phyloP scores from a whole-genome alignment of 2,113 vertebrate genomes.

The Odontophorus gujanensis region DNA sequence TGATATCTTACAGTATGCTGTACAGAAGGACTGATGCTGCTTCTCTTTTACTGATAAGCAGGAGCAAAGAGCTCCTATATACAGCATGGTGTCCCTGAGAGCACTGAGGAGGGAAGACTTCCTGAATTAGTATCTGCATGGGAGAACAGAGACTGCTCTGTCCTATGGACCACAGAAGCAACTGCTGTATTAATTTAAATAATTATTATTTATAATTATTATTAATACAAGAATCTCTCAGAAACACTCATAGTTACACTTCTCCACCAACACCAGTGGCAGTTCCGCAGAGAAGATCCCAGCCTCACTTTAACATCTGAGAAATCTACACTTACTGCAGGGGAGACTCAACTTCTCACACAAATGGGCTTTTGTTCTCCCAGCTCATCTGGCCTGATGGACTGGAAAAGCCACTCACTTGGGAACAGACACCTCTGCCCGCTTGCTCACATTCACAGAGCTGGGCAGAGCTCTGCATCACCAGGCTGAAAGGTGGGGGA shows the following conservation, averaged over 20 bases:
- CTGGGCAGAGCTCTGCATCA: neutral
- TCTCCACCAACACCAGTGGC: rapidly evolving
- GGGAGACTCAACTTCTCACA: neutral
- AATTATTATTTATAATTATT: neutral
- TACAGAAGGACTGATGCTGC: neutral
- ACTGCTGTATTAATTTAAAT: rapidly evolving
- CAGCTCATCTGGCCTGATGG: conserved; percentile 1
- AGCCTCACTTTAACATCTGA: neutral
- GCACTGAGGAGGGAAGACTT: neutral
- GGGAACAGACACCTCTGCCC: neutral
- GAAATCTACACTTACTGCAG: neutral
- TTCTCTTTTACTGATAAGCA: neutral
- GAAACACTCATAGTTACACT: neutral
- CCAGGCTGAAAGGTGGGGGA: neutral
- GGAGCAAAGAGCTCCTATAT: neutral
- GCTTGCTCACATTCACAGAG: neutral
- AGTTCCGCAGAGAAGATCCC: neutral
- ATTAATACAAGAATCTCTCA: neutral
- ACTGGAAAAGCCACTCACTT: conserved; percentile 4
- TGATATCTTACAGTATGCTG: neutral
- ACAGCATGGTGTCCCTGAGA: neutral
- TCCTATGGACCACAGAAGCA: neutral
- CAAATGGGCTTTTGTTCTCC: conserved; percentile 8
- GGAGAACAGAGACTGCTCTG: neutral
- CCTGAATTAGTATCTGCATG: neutral